Evolutionary conservation across 1,140 invertebrate species (phyloP).

Genomic region (Monomorium pharaonis): DNA sequence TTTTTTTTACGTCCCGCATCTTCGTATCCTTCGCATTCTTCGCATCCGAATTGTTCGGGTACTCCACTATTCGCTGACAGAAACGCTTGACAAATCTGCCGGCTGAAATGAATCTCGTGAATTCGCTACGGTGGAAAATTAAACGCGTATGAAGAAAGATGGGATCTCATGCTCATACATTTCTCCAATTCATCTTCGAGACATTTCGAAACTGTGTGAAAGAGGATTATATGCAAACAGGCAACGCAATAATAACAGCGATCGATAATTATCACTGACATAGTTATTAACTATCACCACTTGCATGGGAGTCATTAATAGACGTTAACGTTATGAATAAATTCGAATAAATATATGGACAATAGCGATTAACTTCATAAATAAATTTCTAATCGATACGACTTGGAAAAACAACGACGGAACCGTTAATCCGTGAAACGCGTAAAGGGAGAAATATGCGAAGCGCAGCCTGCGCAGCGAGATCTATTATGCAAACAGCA

Average conservation of each 20-base stretch:
- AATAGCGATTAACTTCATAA: conserved; percentile 3
- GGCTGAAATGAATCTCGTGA: conserved; percentile 10
- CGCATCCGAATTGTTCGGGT: background rate
- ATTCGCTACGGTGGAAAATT: conserved; percentile 36
- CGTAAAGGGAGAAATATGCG: conserved; percentile 7
- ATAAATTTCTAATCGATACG: conserved; percentile 14
- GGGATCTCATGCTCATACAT: background rate
- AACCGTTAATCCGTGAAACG: conserved; percentile 28
- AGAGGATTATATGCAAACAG: background rate
- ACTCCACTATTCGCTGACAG: background rate
- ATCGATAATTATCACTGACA: conserved; percentile 17
- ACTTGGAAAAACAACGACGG: conserved; percentile 7
- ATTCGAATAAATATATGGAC: conserved; percentile 7
- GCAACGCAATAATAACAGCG: no score
- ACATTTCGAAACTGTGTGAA: background rate
- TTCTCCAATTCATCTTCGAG: background rate
- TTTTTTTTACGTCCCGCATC: conserved; percentile 47
- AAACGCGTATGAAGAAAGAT: conserved; percentile 6
- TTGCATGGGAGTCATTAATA: conserved; percentile 3
- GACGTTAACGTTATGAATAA: background rate
- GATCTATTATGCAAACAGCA: conserved; percentile 55
- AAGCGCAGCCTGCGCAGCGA: conserved; percentile 3
- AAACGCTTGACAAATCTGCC: conserved; percentile 34
- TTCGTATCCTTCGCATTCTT: background rate
- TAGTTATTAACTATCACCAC: background rate